Conservation (phyloP, 35 echinoderm and acorn worm species). For the Ophiothrix spiculata region DNA sequence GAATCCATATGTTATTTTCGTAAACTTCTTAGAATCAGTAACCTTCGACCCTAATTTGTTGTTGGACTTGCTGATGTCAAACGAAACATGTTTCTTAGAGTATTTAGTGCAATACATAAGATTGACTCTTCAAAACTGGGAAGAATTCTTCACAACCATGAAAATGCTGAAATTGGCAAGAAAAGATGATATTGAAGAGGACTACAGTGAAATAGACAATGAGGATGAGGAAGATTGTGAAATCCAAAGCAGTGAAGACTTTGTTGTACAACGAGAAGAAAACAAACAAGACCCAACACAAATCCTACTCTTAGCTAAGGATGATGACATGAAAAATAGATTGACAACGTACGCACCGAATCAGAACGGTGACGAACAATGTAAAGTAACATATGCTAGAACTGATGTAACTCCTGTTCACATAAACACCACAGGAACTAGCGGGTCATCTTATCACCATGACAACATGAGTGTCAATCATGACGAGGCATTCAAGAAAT, state of each 20-base stretch:
- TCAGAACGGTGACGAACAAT: too few relatives aligned
- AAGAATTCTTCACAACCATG: background rate
- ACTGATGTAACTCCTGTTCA: too few relatives aligned
- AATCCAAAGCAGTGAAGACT: background rate
- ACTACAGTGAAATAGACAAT: background rate
- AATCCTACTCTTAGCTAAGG: too few relatives aligned
- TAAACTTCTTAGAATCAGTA: constrained; percentile 36
- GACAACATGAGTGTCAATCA: too few relatives aligned
- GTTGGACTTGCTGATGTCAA: constrained; percentile 65
- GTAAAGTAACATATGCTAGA: too few relatives aligned
- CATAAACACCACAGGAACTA: background rate
- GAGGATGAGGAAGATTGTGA: background rate
- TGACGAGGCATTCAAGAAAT: too few relatives aligned
- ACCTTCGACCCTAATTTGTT: constrained; percentile 53
- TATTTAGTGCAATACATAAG: constrained; percentile 52
- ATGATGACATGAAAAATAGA: too few relatives aligned
- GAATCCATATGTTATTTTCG: constrained; percentile 50
- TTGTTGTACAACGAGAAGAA: background rate
- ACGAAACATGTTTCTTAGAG: constrained; percentile 49
- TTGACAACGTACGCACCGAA: too few relatives aligned
- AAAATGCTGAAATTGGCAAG: background rate
- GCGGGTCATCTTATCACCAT: too few relatives aligned
- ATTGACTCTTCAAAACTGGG: constrained; percentile 23
- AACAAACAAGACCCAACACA: too few relatives aligned
- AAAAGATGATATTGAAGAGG: background rate